A percentile compares a stretch with the other conserved stretches of the same genome.
These are phyloP conservation scores for Macrosiphum euphorbiae DNA, from an alignment of 2,888 invertebrate genomes.

Conservation along the genomic window DNA sequence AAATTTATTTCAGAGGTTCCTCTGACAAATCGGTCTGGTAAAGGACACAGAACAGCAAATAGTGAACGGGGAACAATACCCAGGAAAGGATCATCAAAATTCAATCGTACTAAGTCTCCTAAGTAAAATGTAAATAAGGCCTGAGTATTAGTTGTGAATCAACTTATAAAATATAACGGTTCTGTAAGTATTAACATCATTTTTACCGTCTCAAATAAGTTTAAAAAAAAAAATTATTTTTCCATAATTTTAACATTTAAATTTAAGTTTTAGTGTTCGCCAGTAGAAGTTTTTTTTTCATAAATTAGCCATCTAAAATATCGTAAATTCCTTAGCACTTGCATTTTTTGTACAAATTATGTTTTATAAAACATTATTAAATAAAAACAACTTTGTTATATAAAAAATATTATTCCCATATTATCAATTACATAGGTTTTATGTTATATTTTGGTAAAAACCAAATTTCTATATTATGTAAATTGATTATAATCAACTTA, in stretches of 20 bases:
- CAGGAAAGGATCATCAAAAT: conserved; percentile 57
- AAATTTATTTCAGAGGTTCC: neutral
- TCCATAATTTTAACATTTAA: neutral
- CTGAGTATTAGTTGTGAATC: neutral
- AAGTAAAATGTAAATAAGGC: conserved; percentile 40
- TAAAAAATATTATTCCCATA: neutral
- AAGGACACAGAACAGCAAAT: conserved; percentile 56
- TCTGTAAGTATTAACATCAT: conserved; percentile 43
- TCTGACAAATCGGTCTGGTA: conserved; percentile 42
- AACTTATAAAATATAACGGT: conserved; percentile 14
- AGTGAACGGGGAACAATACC: conserved; percentile 61
- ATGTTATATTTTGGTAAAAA: neutral
- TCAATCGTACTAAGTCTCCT: conserved; percentile 56
- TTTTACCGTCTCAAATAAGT: neutral
- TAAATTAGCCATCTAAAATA: neutral
- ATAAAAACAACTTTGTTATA: neutral
- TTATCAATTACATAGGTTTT: neutral
- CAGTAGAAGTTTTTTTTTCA: neutral
- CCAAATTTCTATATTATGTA: neutral
- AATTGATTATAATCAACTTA: neutral
- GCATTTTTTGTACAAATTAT: neutral
- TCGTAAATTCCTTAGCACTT: neutral
- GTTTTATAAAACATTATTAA: neutral
- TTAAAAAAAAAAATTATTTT: neutral
- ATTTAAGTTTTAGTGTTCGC: neutral